phyloP scores from a whole-genome alignment of 2,888 invertebrate genomes.

The Euproctis similis region DNA sequence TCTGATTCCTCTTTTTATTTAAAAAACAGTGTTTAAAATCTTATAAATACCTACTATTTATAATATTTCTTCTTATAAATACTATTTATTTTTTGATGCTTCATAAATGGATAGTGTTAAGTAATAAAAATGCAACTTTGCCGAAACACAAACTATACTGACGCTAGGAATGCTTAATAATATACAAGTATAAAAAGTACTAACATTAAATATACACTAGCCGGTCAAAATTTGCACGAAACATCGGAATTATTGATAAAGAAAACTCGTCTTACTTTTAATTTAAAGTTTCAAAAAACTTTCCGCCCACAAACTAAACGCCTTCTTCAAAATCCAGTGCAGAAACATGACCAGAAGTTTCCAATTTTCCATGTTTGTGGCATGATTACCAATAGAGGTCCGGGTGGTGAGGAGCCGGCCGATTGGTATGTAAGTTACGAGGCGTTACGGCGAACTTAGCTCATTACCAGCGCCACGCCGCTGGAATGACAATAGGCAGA shows the following conservation, averaged over 20 bases:
- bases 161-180: no score
- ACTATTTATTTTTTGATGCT: no score
- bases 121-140: no score
- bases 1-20: no score
- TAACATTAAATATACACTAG: no score
- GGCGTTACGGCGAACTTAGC: constrained; percentile 72
- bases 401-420: constrained; percentile 34
- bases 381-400: constrained; percentile 56
- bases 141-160: no score
- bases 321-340: constrained; percentile 26
- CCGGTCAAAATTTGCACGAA: background rate
- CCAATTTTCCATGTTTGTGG: constrained; percentile 51
- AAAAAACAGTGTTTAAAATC: no score
- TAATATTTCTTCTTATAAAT: no score
- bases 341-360: constrained; percentile 50
- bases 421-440: constrained; percentile 73
- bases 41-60: no score
- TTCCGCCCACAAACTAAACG: constrained; percentile 12
- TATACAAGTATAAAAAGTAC: no score
- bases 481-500: constrained; percentile 63
- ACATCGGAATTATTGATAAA: background rate
- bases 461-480: constrained; percentile 65
- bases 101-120: no score
- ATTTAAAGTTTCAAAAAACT: constrained; percentile 24
- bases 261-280: constrained; percentile 10